A percentile compares a stretch with the other conserved stretches of the same genome.
Evolutionary conservation across 2,797 vertebrate genomes (phyloP).

Genomic region (Urophycis tenuis): DNA sequence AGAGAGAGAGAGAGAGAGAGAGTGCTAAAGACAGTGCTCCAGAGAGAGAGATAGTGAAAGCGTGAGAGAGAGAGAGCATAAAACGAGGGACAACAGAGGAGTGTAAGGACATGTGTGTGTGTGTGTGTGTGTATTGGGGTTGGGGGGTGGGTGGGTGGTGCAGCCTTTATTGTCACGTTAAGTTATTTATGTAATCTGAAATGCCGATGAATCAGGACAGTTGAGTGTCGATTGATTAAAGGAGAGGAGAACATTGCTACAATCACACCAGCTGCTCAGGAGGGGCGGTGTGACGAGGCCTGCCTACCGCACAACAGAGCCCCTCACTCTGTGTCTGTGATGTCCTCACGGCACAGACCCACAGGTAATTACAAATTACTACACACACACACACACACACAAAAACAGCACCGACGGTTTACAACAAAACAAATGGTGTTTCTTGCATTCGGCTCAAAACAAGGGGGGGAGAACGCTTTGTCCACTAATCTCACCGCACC

Average conservation of each 20-base stretch:
- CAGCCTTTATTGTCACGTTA: conserved; percentile 59
- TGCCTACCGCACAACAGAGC: conserved; percentile 41
- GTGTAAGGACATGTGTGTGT: not conserved
- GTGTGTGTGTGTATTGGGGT: too few relatives aligned
- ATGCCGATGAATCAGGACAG: conserved; percentile 64
- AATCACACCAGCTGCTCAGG: conserved; percentile 63
- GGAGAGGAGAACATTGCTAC: conserved; percentile 67
- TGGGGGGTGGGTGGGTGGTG: conserved; percentile 20
- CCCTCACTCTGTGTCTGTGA: conserved; percentile 25
- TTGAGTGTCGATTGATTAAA: conserved; percentile 72
- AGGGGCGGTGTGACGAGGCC: conserved; percentile 49
- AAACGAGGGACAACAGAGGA: not conserved
- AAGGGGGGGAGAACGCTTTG: conserved; percentile 3
- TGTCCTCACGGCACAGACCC: not conserved
- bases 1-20: conserved; percentile 15
- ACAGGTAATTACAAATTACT: conserved; percentile 15
- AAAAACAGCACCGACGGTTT: conserved; percentile 15
- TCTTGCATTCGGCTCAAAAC: conserved; percentile 15
- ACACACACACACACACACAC: conserved; percentile 17
- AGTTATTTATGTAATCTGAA: conserved; percentile 69
- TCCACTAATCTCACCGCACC: not conserved
- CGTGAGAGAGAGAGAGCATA: conserved; percentile 17
- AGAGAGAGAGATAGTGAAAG: too few relatives aligned
- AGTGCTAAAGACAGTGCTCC: conserved; percentile 23
- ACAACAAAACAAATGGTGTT: conserved; percentile 11